A percentile compares a stretch with the other conserved stretches of the same genome.
Evolutionary conservation across 2,888 invertebrate genomes (phyloP).

Genomic region (Dasypolia templi): DNA sequence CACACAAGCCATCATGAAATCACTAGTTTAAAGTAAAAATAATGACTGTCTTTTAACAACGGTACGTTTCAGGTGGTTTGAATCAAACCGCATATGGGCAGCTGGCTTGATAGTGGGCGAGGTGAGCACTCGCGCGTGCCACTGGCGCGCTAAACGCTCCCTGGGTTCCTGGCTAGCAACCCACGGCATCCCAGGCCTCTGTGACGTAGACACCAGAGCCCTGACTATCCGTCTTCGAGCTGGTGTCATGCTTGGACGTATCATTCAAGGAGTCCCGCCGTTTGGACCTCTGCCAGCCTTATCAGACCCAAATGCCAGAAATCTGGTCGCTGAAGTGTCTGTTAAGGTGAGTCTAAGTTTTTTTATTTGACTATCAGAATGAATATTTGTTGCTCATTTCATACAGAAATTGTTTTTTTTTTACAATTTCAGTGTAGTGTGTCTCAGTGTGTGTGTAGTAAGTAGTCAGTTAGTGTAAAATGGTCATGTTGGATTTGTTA

Average conservation of each 20-base stretch:
- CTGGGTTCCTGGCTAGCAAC: conserved; percentile 96
- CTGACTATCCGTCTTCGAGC: conserved; percentile 97
- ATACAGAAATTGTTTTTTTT: no score
- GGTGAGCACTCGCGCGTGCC: conserved; percentile 95
- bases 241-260: conserved; percentile 95
- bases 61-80: conserved; percentile 93
- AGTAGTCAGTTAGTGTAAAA: background rate
- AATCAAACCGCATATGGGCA: conserved; percentile 97
- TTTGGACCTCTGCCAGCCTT: conserved; percentile 79
- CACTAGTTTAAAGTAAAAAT: background rate
- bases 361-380: background rate
- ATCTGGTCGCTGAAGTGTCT: conserved; percentile 98
- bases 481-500: background rate
- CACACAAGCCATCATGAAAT: background rate
- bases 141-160: conserved; percentile 96
- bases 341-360: conserved; percentile 89
- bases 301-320: conserved; percentile 95
- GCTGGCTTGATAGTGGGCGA: conserved; percentile 98
- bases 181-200: conserved; percentile 95
- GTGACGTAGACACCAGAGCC: conserved; percentile 97
- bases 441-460: no score
- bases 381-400: background rate
- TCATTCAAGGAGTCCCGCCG: conserved; percentile 90
- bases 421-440: no score
- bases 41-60: background rate